Evolutionary conservation across 2,888 invertebrate genomes (phyloP).

Genomic region (Alloscopus bannaensis): DNA sequence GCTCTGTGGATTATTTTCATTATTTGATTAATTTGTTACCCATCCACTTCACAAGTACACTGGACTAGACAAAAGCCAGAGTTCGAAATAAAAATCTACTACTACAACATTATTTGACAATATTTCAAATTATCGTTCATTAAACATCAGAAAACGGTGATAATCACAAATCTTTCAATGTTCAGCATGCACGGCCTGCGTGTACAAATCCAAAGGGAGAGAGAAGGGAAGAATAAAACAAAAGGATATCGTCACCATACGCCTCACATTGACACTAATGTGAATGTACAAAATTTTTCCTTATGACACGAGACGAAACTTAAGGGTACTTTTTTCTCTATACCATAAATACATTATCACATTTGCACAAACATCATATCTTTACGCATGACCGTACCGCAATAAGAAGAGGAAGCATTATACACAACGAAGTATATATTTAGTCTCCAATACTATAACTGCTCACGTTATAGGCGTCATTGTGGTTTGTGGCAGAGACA

Average conservation of each 20-base stretch:
- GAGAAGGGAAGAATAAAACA: too few relatives aligned
- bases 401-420: neutral
- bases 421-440: neutral
- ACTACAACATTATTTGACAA: constrained; percentile 24
- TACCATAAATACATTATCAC: neutral
- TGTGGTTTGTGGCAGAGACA: too few relatives aligned
- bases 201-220: too few relatives aligned
- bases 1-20: too few relatives aligned
- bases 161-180: too few relatives aligned
- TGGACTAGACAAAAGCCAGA: constrained; percentile 26
- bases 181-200: too few relatives aligned
- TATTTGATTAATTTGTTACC: constrained; percentile 31
- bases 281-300: too few relatives aligned
- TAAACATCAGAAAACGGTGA: neutral
- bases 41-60: constrained; percentile 8
- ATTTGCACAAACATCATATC: neutral
- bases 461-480: too few relatives aligned
- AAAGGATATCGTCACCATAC: too few relatives aligned
- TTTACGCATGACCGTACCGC: neutral
- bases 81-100: constrained; percentile 19
- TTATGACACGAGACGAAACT: neutral
- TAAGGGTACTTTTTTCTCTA: neutral
- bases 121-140: constrained; percentile 36
- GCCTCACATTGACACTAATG: too few relatives aligned
- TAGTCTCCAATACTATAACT: too few relatives aligned